Percentiles rank a stretch among this genome's conserved stretches.
phyloP scores from a whole-genome alignment of 1,140 invertebrate species.

The Bombus sylvicola region DNA sequence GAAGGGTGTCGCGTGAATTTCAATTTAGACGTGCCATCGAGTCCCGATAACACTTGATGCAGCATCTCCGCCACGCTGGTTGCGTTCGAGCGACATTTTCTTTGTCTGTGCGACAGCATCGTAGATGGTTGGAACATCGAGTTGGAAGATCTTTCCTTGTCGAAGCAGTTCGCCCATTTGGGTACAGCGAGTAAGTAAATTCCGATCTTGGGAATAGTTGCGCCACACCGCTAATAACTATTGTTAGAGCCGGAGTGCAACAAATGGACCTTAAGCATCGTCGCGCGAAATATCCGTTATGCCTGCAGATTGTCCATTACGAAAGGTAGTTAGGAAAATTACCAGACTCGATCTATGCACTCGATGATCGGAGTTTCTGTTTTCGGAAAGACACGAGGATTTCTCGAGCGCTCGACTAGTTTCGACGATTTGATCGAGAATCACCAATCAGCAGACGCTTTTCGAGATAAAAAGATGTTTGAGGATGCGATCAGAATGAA shows the following conservation, averaged over 20 bases:
- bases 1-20: slow-evolving; percentile 8
- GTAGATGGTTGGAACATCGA: no score
- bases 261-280: background rate
- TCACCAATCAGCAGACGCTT: background rate
- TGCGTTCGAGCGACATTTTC: background rate
- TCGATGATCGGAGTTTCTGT: background rate
- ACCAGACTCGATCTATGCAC: no score
- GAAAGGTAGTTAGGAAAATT: background rate
- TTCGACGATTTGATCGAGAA: background rate
- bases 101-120: background rate
- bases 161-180: background rate
- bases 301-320: background rate
- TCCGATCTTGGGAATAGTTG: background rate
- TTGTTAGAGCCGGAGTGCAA: background rate
- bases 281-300: background rate
- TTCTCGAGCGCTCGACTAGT: background rate
- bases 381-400: no score
- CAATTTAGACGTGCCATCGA: background rate
- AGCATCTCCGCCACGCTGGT: background rate
- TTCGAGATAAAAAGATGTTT: background rate
- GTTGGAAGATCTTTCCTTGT: no score
- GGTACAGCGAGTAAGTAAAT: background rate
- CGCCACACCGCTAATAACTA: background rate
- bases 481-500: background rate
- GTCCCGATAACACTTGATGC: no score